Evolutionary conservation across 1,140 invertebrate genomes (phyloP), one percentile per base, ranked within the genome.

Genomic region (Triops longicaudatus): DNA sequence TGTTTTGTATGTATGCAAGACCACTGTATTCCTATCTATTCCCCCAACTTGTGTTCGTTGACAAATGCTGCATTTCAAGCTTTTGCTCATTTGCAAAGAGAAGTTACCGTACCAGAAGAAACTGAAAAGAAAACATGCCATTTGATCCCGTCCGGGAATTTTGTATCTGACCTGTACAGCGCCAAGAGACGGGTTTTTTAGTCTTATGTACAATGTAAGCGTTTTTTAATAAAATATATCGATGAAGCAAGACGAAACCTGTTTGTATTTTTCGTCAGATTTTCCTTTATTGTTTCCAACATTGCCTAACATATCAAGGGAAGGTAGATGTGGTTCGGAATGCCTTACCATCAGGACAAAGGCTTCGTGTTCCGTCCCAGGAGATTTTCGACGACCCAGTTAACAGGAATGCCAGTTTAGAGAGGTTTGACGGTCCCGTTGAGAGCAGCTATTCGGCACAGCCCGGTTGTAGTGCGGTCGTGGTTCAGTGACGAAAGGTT

Each of bases 161-260:
- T 63, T 63, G 50, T 63, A 63, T 63, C 50, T 63, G 50, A 37
- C 31, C 17, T 63, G 50, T 63, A 63, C 50, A 63, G 50, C 50
- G 50, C 50, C 50, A 63, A 63, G 50, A 63, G 17, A 22, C 31
- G 50, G 50, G 14, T 63, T 63, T 63, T 63, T 63, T 63, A 63
- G 50, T 63, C 50, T 63, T 17, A 63, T 63, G 50, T 63, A 63
- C 50, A 63, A 63, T 63, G 50, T 63, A 22, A n/a, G 10, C 10
- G 6, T 1, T 63, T 63, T 63, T 63, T 63, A 14, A 63, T 63
- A 63, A 63, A 63, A 17, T 63, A 63, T 63, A 63, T 63, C 10
- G 14, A 63, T 9, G 50, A 63, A 63, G 17, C 14, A 63, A 63
- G 5, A n/a, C 14, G 14, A 17, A n/a, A n/a, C 22, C n/a, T n/a